phyloP scores from a whole-genome alignment of 2,113 vertebrate genomes.

The Mormyrus lacerda region DNA sequence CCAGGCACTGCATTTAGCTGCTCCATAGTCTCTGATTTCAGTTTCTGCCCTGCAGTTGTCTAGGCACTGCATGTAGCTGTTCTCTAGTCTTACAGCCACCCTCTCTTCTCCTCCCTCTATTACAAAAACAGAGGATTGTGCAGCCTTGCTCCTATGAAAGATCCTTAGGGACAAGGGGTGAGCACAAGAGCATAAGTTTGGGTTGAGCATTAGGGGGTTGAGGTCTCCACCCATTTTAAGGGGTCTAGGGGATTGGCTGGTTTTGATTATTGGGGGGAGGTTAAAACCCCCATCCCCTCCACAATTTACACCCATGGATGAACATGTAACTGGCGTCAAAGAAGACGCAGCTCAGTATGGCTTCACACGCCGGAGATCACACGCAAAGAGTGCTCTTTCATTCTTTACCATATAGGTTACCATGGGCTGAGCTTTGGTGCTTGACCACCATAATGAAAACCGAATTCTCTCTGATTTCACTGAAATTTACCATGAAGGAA shows the following conservation, averaged over 20 bases:
- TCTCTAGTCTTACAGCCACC: not conserved
- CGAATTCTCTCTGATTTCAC: not conserved
- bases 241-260: too few relatives aligned
- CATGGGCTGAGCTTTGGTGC: not conserved
- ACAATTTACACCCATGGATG: not conserved
- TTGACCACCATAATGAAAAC: not conserved
- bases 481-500: not conserved
- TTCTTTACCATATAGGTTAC: not conserved
- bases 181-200: not conserved
- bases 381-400: not conserved
- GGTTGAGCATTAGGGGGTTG: too few relatives aligned
- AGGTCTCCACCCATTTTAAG: too few relatives aligned
- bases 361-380: not conserved
- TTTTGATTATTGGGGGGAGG: too few relatives aligned
- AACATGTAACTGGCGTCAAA: not conserved
- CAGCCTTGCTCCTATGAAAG: not conserved
- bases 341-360: not conserved
- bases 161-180: not conserved
- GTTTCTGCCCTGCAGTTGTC: not conserved
- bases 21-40: not conserved
- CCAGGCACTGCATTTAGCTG: not conserved
- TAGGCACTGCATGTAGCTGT: not conserved
- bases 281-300: too few relatives aligned
- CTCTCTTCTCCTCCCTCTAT: not conserved
- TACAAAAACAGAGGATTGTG: not conserved